Evolutionary conservation across 2,797 vertebrate genomes (phyloP).

Genomic region (Hoplostethus atlanticus): DNA sequence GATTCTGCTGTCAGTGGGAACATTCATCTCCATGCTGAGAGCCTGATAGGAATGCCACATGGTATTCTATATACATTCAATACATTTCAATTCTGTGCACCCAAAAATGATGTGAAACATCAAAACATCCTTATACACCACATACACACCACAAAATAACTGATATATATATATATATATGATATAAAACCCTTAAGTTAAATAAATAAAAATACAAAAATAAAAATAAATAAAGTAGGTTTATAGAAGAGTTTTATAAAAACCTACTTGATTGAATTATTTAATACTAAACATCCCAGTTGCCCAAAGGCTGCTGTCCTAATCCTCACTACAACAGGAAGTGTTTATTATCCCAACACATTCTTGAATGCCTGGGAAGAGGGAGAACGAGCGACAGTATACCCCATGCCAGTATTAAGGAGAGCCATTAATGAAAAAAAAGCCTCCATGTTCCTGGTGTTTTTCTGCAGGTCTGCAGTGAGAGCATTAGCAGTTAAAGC

Average conservation of each 20-base stretch:
- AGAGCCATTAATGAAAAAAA: conserved; percentile 82
- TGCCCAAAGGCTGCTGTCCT: conserved; percentile 77
- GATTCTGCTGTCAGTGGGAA: conserved; percentile 77
- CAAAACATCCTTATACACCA: conserved; percentile 45
- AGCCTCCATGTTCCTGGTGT: conserved; percentile 81
- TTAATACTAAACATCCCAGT: conserved; percentile 75
- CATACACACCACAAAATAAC: neutral
- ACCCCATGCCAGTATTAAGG: conserved; percentile 79
- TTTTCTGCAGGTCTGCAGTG: conserved; percentile 87
- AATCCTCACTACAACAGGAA: conserved; percentile 82
- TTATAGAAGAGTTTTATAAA: conserved; percentile 49
- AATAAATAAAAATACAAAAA: neutral
- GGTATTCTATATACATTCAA: conserved; percentile 69
- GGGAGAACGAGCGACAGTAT: conserved; percentile 68
- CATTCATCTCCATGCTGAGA: conserved; percentile 75
- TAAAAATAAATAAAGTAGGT: conserved; percentile 38
- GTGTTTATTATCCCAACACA: conserved; percentile 81
- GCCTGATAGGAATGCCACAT: conserved; percentile 80
- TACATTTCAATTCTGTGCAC: conserved; percentile 56
- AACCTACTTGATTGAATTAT: conserved; percentile 73
- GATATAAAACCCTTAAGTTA: conserved; percentile 35
- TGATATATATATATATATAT: neutral
- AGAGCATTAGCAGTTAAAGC: conserved; percentile 88
- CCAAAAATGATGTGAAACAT: conserved; percentile 49
- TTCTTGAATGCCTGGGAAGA: conserved; percentile 72